Percentiles rank a stretch among this genome's conserved stretches.
Conservation (phyloP, 2,888 invertebrate species). For the Pristionchus mayeri region DNA sequence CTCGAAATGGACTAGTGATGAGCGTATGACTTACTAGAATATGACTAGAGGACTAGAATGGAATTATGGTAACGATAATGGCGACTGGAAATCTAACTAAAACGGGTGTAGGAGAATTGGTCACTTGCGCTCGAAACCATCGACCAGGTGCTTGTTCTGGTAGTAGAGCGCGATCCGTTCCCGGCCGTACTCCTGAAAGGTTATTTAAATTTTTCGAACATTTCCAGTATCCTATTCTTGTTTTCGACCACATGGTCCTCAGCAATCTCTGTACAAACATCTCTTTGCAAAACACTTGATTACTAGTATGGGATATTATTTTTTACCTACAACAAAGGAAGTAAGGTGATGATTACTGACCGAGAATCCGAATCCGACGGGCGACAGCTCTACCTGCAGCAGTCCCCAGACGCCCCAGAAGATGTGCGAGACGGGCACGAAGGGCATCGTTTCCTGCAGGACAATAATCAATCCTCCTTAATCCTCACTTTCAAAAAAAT, state of each 20-base stretch:
- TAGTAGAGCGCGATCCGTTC: constrained; percentile 72
- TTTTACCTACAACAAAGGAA: no score
- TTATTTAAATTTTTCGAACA: neutral
- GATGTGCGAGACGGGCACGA: constrained; percentile 89
- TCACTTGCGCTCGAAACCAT: constrained; percentile 50
- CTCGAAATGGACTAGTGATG: neutral
- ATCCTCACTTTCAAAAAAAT: no score
- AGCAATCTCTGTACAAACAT: no score
- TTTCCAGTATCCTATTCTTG: neutral
- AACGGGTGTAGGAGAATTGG: neutral
- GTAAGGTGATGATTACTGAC: constrained; percentile 52
- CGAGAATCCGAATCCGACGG: constrained; percentile 75
- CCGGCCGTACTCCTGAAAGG: constrained; percentile 72
- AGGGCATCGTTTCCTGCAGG: constrained; percentile 86
- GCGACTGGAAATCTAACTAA: neutral
- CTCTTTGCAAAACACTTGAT: no score
- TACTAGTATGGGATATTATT: no score
- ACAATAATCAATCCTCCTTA: no score
- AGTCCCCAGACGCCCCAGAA: constrained; percentile 92
- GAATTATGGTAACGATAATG: constrained; percentile 34
- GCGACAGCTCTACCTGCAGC: constrained; percentile 75
- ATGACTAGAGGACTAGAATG: neutral
- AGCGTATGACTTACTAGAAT: neutral
- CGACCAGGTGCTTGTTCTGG: constrained; percentile 64
- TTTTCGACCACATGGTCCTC: neutral